phyloP scores from a whole-genome alignment of 2,888 invertebrate genomes.

The Pristionchus japonicus region DNA sequence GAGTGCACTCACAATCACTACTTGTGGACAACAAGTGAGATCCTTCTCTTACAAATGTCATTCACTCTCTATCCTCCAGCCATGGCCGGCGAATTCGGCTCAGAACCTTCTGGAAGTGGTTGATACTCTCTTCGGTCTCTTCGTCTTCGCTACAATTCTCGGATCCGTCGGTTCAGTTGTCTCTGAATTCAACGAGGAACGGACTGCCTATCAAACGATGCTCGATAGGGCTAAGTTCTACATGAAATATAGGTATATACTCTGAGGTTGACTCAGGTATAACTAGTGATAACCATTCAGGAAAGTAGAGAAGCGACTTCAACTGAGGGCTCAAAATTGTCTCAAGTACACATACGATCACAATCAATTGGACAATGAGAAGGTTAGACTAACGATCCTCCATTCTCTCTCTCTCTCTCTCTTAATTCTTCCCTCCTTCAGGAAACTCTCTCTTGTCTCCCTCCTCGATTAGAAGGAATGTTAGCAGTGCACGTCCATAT shows the following conservation, averaged over 20 bases:
- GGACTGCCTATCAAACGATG: conserved; percentile 64
- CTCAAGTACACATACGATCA: conserved; percentile 65
- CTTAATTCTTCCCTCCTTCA: conserved; percentile 29
- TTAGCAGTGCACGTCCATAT: conserved; percentile 70
- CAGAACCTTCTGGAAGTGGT: conserved; percentile 72
- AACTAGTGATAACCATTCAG: conserved; percentile 52
- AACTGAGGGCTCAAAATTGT: conserved; percentile 67
- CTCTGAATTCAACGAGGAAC: conserved; percentile 67
- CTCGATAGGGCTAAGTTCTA: conserved; percentile 73
- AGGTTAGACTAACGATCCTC: conserved; percentile 46
- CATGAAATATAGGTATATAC: conserved; percentile 65
- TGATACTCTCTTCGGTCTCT: conserved; percentile 70
- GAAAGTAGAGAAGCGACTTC: conserved; percentile 62
- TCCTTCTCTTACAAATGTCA: neutral
- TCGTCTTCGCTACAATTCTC: conserved; percentile 73
- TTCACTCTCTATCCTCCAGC: conserved; percentile 51
- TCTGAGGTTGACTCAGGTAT: neutral
- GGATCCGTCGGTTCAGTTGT: conserved; percentile 71
- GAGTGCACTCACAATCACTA: conserved; percentile 72
- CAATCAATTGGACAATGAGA: conserved; percentile 60
- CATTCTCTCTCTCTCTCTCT: neutral
- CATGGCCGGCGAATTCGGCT: conserved; percentile 66
- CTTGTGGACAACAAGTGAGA: conserved; percentile 69
- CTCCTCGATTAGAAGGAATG: conserved; percentile 66
- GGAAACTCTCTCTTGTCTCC: conserved; percentile 65